These are phyloP conservation scores for Sesia apiformis DNA, from an alignment of 2,888 invertebrate species.

Conservation along the genomic window DNA sequence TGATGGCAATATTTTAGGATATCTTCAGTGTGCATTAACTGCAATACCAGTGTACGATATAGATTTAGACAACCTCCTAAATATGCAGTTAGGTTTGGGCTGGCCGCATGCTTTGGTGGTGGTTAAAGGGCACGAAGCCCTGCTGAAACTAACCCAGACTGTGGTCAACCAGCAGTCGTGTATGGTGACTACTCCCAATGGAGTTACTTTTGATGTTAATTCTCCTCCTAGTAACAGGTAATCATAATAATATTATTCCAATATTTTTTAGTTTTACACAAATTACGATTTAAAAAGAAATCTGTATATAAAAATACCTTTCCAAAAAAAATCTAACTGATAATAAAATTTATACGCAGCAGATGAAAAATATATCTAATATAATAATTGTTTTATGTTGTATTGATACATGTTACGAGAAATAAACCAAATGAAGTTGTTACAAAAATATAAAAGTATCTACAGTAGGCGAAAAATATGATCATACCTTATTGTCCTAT, in stretches of 20 bases:
- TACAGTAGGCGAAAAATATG: too few relatives aligned
- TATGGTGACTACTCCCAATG: constrained; percentile 36
- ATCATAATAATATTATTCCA: neutral
- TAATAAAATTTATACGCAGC: too few relatives aligned
- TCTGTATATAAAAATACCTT: too few relatives aligned
- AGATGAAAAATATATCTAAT: too few relatives aligned
- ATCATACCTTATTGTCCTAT: too few relatives aligned
- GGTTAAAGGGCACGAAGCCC: constrained; percentile 42
- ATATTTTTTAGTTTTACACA: too few relatives aligned
- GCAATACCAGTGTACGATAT: constrained; percentile 22
- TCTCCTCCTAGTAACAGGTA: constrained; percentile 40
- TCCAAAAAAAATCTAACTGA: too few relatives aligned
- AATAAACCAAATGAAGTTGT: too few relatives aligned
- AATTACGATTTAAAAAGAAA: too few relatives aligned
- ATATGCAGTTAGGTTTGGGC: constrained; percentile 49
- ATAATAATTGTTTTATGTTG: too few relatives aligned
- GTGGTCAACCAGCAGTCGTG: constrained; percentile 34
- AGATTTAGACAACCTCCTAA: constrained; percentile 30
- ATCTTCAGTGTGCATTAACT: constrained; percentile 11
- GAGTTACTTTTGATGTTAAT: constrained; percentile 29
- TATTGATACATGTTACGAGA: too few relatives aligned
- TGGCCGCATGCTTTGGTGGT: constrained; percentile 44
- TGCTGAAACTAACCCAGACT: constrained; percentile 32
- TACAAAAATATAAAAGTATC: too few relatives aligned
- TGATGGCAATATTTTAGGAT: constrained; percentile 1